Evolutionary conservation across 2,888 invertebrate genomes (phyloP), one percentile per base, ranked within the genome.

Genomic region (Athrips mouffetella): DNA sequence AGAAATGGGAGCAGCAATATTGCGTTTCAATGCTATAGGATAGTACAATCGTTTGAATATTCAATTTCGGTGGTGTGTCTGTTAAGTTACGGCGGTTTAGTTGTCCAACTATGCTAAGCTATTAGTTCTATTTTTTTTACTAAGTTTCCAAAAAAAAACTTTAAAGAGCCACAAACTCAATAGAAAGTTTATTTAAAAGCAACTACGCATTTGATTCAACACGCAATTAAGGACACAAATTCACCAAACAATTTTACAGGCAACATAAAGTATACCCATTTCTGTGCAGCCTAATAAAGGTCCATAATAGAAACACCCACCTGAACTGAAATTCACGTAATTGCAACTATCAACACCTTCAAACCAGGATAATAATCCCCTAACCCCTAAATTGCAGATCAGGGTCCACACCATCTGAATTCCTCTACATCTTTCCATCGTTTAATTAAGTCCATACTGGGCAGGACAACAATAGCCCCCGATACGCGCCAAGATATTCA

Each of bases 381-480:
- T 27, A 16, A 33, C 40, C 18, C 20, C 20, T 21, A 31, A n/a
- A n/a, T n/a, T n/a, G n/a, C n/a, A n/a, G n/a, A n/a, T n/a, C n/a
- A n/a, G n/a, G n/a, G n/a, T n/a, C n/a, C n/a, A 29, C 37, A 42
- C 50, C 48, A 48, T 76, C 76, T 80, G 77, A 82, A 86, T 83
- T 79, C 84, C 80, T 72, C 69, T 79, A 77, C 76, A 84, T 82
- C 79, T 80, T 76, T 73, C 77, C 71, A 77, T 70, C 73, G 73
- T 76, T 85, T 86, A 88, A 88, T 88, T 88, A 88, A 88, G 86
- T 87, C 88, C 88, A 87, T 87, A 85, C 85, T 80, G 68, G 62
- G 11, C 21, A 6, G 25, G 62, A 76, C 79, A 84, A 88, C 87
- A 87, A 88, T 85, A 78, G 81, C 68, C 69, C 68, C 73, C 84